Percentiles rank a stretch among this genome's conserved stretches.
Conservation (phyloP, 2,113 vertebrate genomes). For the Xiphophorus maculatus region DNA sequence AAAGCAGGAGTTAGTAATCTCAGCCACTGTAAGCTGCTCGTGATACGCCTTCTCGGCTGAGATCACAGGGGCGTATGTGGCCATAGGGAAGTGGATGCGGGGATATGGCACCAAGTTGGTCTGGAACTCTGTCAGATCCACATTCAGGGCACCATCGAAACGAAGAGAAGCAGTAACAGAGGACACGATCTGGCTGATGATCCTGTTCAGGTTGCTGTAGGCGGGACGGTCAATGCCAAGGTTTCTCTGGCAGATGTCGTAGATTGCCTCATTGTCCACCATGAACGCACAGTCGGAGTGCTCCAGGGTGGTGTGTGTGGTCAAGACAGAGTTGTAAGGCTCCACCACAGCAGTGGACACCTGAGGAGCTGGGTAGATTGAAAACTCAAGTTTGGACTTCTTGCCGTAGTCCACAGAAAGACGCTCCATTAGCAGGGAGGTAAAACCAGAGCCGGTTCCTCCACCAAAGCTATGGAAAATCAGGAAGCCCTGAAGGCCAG, state of each 20-base stretch:
- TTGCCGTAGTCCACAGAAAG: background rate
- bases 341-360: background rate
- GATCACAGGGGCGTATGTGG: background rate
- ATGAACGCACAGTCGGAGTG: background rate
- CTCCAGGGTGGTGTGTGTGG: background rate
- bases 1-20: background rate
- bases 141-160: background rate
- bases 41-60: background rate
- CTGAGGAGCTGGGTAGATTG: background rate
- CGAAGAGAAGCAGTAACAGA: background rate
- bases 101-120: background rate
- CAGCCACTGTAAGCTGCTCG: background rate
- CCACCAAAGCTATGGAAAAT: background rate
- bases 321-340: background rate
- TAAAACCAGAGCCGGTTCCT: background rate
- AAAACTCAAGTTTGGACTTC: background rate
- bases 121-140: background rate
- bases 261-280: background rate
- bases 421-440: background rate
- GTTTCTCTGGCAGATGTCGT: background rate
- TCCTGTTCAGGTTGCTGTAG: background rate
- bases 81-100: background rate
- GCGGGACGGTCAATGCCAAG: background rate
- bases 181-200: background rate
- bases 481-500: background rate